phyloP scores from a whole-genome alignment of 92 coral and sea anemone species.

The Siderastrea siderea region DNA sequence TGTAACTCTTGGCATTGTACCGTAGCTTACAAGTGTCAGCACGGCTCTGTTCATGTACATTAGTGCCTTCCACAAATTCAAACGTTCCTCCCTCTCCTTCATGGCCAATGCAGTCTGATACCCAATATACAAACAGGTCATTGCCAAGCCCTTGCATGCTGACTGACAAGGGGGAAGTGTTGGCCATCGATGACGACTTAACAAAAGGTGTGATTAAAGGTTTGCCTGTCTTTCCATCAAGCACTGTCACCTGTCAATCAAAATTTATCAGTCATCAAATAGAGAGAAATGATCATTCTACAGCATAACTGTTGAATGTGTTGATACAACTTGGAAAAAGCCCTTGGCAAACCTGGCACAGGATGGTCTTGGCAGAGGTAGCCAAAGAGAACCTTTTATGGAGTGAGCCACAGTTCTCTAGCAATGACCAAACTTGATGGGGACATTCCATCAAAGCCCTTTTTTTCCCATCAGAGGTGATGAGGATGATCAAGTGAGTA shows the following conservation, averaged over 20 bases:
- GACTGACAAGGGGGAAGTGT: constrained; percentile 92
- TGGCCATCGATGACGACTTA: constrained; percentile 90
- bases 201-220: constrained; percentile 79
- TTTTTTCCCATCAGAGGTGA: too few relatives aligned
- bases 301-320: too few relatives aligned
- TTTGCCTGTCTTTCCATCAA: constrained; percentile 93
- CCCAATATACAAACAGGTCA: constrained; percentile 93
- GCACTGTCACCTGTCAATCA: constrained; percentile 82
- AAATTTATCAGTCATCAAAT: background rate
- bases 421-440: too few relatives aligned
- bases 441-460: too few relatives aligned
- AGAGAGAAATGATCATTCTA: too few relatives aligned
- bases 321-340: too few relatives aligned
- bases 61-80: constrained; percentile 97
- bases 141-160: constrained; percentile 97
- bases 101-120: constrained; percentile 93
- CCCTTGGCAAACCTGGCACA: too few relatives aligned
- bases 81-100: constrained; percentile 95
- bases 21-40: constrained; percentile 97
- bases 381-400: too few relatives aligned
- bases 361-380: too few relatives aligned
- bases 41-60: constrained; percentile 99
- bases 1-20: constrained; percentile 92
- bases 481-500: too few relatives aligned
- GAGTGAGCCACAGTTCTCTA: too few relatives aligned